phyloP scores from a whole-genome alignment of 2,797 vertebrate species.

The Heterohyrax brucei region DNA sequence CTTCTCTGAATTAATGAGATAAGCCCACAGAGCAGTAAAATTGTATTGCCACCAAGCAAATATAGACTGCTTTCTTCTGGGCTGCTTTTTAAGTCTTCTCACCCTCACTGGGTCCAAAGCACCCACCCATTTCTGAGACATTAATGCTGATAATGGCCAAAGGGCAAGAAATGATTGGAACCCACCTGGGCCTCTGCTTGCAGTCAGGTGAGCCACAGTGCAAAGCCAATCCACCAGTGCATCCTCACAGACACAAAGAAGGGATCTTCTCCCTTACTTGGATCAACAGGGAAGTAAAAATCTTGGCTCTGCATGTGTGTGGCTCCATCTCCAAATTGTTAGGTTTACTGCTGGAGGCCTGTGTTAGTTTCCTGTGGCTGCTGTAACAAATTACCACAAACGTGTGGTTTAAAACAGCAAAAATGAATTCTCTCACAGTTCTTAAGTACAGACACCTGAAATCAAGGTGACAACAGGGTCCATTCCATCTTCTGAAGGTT shows the following conservation, averaged over 20 bases:
- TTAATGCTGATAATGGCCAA: not conserved
- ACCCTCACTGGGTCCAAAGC: slow-evolving; percentile 3
- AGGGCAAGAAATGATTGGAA: not conserved
- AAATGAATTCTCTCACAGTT: not conserved
- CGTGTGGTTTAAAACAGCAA: too few species aligned
- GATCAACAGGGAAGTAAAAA: not conserved
- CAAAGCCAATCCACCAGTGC: not conserved
- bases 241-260: slow-evolving; percentile 9
- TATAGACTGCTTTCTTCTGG: slow-evolving; percentile 65
- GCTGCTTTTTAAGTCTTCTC: slow-evolving; percentile 58
- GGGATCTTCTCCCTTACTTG: not conserved
- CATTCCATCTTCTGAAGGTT: not conserved
- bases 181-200: not conserved
- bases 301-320: not conserved
- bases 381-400: not conserved
- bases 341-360: slow-evolving; percentile 8
- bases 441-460: slow-evolving; percentile 10
- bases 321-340: not conserved
- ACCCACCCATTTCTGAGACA: not conserved
- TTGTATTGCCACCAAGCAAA: slow-evolving; percentile 71
- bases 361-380: not conserved
- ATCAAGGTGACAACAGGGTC: not conserved
- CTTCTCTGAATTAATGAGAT: slow-evolving; percentile 74
- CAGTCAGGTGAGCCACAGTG: not conserved
- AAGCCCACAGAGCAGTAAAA: slow-evolving; percentile 57